Conservation (phyloP, 2,888 invertebrate genomes). For the Zaprionus lineosus region DNA sequence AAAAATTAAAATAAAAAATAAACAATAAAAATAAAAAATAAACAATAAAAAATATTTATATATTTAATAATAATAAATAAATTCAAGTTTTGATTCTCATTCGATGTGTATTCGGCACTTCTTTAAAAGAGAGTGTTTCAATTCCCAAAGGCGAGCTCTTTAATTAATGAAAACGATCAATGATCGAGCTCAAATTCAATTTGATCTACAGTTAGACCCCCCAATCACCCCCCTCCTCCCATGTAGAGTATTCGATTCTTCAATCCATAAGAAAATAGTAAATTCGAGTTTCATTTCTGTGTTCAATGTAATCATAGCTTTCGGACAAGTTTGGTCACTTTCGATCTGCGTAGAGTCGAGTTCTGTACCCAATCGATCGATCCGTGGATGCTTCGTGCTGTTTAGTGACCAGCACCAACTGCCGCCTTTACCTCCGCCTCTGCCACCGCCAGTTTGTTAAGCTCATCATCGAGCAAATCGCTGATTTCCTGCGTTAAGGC, state of each 20-base stretch:
- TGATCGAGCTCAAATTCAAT: no score
- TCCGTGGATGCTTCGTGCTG: neutral
- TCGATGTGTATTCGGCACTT: conserved; percentile 4
- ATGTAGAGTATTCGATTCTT: no score
- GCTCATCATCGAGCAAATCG: conserved; percentile 81
- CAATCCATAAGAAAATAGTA: no score
- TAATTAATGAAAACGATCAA: no score
- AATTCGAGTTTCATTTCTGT: no score
- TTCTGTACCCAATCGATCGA: neutral
- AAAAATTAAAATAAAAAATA: conserved; percentile 13
- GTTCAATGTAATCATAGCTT: no score
- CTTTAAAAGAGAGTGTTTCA: conserved; percentile 15
- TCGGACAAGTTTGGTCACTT: neutral
- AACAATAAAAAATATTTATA: conserved; percentile 19
- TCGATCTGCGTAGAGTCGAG: neutral
- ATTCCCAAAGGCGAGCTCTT: no score
- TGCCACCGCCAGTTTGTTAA: conserved; percentile 70
- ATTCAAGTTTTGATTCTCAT: conserved; percentile 17
- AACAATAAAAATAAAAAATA: conserved; percentile 12
- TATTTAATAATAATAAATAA: conserved; percentile 20
- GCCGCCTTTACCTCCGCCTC: neutral
- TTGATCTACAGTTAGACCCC: no score
- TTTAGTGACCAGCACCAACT: conserved; percentile 36
- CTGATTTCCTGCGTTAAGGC: conserved; percentile 80
- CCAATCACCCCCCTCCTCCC: no score